These are phyloP conservation scores for Pangasius krempfi DNA, from an alignment of 2,797 vertebrate species.

Conservation along the genomic window DNA sequence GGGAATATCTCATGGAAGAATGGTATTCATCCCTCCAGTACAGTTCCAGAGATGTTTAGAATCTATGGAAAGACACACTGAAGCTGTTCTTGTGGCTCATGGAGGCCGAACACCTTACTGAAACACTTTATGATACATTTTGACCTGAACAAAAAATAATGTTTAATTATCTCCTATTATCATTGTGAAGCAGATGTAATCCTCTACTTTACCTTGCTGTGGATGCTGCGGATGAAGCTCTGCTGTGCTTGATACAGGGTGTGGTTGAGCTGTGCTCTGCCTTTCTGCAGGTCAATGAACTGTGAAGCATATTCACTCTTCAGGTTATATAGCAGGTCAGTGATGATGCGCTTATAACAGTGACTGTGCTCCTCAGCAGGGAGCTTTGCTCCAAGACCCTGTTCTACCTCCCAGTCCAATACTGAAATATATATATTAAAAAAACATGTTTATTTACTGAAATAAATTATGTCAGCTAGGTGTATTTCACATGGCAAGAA, in stretches of 20 bases:
- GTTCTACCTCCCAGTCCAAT: conserved; percentile 70
- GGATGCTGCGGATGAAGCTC: conserved; percentile 63
- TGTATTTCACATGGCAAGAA: background rate
- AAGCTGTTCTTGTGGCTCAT: background rate
- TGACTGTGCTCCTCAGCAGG: conserved; percentile 69
- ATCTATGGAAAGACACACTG: background rate
- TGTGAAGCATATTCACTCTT: conserved; percentile 62
- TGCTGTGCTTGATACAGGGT: conserved; percentile 63
- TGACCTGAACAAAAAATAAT: background rate
- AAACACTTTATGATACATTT: background rate
- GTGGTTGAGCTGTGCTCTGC: conserved; percentile 63
- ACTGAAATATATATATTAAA: conserved; percentile 55
- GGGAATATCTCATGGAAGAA: background rate
- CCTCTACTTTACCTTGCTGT: conserved; percentile 61
- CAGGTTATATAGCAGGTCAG: conserved; percentile 69
- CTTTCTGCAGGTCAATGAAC: conserved; percentile 66
- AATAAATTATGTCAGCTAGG: background rate
- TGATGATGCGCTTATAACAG: conserved; percentile 73
- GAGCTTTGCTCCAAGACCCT: conserved; percentile 60
- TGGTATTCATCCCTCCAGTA: background rate
- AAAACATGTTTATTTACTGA: background rate
- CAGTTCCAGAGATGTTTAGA: no score
- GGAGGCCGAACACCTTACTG: background rate
- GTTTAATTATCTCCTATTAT: background rate
- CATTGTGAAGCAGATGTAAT: background rate